phyloP scores from a whole-genome alignment of 2,797 vertebrate genomes.

The Phataginus tricuspis region DNA sequence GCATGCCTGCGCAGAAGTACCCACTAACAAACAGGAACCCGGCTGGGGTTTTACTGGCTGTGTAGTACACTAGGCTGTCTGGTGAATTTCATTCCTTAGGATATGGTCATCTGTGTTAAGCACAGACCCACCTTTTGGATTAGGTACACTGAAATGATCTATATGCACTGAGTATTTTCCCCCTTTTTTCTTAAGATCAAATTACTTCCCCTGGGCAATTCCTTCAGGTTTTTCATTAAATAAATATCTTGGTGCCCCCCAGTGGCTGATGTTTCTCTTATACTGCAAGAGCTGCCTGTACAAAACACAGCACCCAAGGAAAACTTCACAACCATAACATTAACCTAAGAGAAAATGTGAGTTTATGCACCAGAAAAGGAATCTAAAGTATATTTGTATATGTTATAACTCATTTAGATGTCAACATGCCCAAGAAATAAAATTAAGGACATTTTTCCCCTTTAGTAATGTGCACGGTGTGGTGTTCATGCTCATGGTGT shows the following conservation, averaged over 20 bases:
- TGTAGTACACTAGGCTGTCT: neutral
- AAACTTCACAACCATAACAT: neutral
- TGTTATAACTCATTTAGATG: neutral
- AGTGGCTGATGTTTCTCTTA: slow-evolving; percentile 59
- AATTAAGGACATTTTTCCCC: neutral
- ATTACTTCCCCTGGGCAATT: neutral
- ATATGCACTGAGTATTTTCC: neutral
- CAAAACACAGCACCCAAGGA: neutral
- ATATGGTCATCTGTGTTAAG: neutral
- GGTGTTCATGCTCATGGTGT: neutral
- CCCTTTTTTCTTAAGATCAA: neutral
- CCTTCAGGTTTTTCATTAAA: neutral
- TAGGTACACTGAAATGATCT: neutral
- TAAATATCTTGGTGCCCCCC: slow-evolving; percentile 71
- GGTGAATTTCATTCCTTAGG: neutral
- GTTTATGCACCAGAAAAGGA: neutral
- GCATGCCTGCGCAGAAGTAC: neutral
- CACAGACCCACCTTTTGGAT: neutral
- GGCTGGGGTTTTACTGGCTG: neutral
- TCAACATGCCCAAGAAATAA: neutral
- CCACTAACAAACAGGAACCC: neutral
- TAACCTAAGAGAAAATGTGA: neutral
- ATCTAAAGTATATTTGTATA: neutral
- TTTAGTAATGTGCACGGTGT: neutral
- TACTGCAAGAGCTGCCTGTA: neutral